Base-by-base conservation (phyloP, 2,797 vertebrate species). In the Erethizon dorsatum region DNA sequence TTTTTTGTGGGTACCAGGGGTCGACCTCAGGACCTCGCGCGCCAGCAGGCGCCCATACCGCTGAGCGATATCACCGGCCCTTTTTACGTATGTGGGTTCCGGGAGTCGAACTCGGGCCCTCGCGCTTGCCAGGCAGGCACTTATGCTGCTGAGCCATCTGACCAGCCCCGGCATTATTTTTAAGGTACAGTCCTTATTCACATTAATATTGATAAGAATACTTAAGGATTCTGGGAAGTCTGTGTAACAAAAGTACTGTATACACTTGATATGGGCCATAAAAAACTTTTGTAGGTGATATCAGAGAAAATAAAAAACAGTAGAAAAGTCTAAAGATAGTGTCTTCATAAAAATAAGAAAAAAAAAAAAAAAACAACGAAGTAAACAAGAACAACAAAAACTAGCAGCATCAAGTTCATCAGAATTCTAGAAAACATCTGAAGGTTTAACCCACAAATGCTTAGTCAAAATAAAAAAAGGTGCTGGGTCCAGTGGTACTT, bases 201-300 rank as follows among this genome's bases (percentile, higher is more conserved):
- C 8, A 83, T 83, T 71, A 24, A 88, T 37, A 86, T 1, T 69
- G 31, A 63, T n/a, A 69, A 89, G n/a, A 65, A 59, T 77, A 86
- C 50, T 71, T 89, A 92, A 88, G 8, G 37, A 91, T 89, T 89
- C 15, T 69, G 37, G 14, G 26, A 92, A 94, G 26, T 82, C 57
- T 67, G 6, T 86, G 8, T 84, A 80, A 89, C 47, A 57, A 89
- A 63, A 85, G 65, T 59, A 45, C 33, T 69, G 33, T 22, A 67
- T 47, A 73, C 65, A 80, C 20, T 54, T 95, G 56, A 84, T 11
- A 73, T n/a, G 24, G 47, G 22, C 9, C 75, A 86, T 56, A 83
- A 61, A 82, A 90, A 90, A 33, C 12, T 41, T 95, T 20, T 88
- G 84, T 61, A 84, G 59, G n/a, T 45, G 24, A 54, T 15, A 14